These are phyloP conservation scores for Drosophila sp. DNA, from an alignment of 1,140 invertebrate species.

Conservation along the genomic window DNA sequence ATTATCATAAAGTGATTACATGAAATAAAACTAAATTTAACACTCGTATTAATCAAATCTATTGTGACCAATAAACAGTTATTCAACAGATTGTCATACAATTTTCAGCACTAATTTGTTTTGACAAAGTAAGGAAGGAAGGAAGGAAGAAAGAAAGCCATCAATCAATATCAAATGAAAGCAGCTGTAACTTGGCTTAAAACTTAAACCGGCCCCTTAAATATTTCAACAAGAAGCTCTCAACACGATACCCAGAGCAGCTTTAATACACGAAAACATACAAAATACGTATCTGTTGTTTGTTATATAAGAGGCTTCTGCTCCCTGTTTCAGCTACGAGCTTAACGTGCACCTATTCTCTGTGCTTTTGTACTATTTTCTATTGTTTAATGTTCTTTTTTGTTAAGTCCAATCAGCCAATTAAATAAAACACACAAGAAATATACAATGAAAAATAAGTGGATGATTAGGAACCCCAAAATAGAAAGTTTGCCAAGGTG, in stretches of 20 bases:
- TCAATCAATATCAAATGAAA: slow-evolving; percentile 42
- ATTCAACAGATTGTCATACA: slow-evolving; percentile 13
- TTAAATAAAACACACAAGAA: neutral
- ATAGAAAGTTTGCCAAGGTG: neutral
- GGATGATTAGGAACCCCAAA: slow-evolving; percentile 4
- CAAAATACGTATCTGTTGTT: neutral
- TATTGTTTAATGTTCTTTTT: neutral
- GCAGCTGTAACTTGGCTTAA: slow-evolving; percentile 34
- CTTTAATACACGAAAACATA: slow-evolving; percentile 6
- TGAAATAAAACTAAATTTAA: neutral
- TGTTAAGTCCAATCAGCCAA: neutral
- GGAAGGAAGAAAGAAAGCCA: slow-evolving; percentile 18
- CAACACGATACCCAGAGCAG: slow-evolving; percentile 15
- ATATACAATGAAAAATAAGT: neutral
- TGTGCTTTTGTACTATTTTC: neutral
- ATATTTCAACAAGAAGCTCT: slow-evolving; percentile 2
- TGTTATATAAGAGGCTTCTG: slow-evolving; percentile 17
- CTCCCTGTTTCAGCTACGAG: neutral
- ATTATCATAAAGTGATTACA: neutral
- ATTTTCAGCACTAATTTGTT: slow-evolving; percentile 7
- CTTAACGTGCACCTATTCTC: neutral
- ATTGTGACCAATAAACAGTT: neutral
- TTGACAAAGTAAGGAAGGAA: neutral
- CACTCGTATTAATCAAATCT: no score
- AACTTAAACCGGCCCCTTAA: neutral